Conservation (phyloP, 2,113 vertebrate genomes). For the Strix uralensis region DNA sequence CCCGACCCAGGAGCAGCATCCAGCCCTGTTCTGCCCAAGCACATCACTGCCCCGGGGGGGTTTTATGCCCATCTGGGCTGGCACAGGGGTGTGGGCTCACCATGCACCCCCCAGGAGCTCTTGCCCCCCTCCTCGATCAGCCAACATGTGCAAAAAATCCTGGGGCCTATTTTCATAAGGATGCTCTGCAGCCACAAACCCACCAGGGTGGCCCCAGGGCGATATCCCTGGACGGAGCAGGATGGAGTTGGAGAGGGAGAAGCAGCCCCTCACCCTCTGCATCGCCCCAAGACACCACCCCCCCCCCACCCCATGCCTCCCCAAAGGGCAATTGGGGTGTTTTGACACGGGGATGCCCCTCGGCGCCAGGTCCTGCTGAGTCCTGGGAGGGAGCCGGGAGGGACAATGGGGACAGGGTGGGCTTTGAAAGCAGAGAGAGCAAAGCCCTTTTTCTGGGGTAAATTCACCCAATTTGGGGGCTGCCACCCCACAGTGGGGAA, state of each 20-base stretch:
- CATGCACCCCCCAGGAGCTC: background rate
- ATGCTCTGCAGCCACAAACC: background rate
- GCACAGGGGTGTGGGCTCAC: background rate
- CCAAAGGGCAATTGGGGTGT: background rate
- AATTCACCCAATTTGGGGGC: background rate
- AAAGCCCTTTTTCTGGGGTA: background rate
- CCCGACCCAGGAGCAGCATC: background rate
- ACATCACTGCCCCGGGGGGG: fast-evolving
- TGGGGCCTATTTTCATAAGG: fast-evolving
- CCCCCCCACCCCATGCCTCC: background rate
- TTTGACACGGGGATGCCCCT: background rate
- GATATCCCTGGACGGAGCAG: fast-evolving
- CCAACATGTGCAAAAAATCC: background rate
- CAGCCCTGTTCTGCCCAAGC: background rate
- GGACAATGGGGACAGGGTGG: too few species aligned
- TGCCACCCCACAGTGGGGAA: fast-evolving
- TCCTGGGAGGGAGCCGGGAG: background rate
- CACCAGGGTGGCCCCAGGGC: fast-evolving
- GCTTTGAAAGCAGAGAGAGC: background rate
- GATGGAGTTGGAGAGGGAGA: background rate
- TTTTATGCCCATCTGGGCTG: background rate
- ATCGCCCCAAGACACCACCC: too few species aligned
- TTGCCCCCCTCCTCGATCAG: background rate
- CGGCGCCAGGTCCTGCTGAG: fast-evolving
- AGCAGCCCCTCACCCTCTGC: background rate